Evolutionary conservation across 2,113 vertebrate species (phyloP), one percentile per base, ranked within the genome.

Genomic region (Fregetta grallaria): DNA sequence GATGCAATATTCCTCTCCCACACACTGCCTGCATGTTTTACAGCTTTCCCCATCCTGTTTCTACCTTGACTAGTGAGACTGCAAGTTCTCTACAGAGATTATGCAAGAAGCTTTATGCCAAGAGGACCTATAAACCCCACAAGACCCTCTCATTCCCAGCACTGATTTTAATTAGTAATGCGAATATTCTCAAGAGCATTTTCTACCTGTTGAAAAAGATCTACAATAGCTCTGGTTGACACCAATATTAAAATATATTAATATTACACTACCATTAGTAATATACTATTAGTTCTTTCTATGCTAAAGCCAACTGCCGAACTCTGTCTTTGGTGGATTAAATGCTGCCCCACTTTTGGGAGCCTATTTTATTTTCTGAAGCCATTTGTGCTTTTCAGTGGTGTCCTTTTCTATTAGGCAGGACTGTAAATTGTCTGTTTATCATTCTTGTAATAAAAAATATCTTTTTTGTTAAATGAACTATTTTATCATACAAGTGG

Each of bases 1-100:
- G 68, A 74, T 86, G 92, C 58, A 95, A 58, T 85, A 61, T 49
- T 87, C 90, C 49, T 96, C 96, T 95, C 89, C 84, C 81, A 95
- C 89, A 91, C 90, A 66, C 74, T 88, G 84, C 87, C 81, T 95
- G 50, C 3, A 26, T 17, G 71, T 82, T 95, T 85, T 95, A 78
- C 89, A 94, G 74, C n/a, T 87, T 83, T 92, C 29, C 45, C 44
- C 76, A 91, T 81, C 72, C 50, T 78, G 23, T 88, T 88, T 79
- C 87, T 92, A 89, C 86, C 90, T 94, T 96, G 86, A 88, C 80
- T 92, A 59, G 66, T 52, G 71, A 89, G 88, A 87, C 36, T 62
- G 36, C 36, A 76, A 91, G 65, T 36, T 81, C 79, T 93, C 52
- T n/a, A 52, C 49, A 84, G 70, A 91, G 62, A 77, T 95, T 95